Base-by-base conservation (phyloP, 2,113 vertebrate species). In the Seriola quinqueradiata region DNA sequence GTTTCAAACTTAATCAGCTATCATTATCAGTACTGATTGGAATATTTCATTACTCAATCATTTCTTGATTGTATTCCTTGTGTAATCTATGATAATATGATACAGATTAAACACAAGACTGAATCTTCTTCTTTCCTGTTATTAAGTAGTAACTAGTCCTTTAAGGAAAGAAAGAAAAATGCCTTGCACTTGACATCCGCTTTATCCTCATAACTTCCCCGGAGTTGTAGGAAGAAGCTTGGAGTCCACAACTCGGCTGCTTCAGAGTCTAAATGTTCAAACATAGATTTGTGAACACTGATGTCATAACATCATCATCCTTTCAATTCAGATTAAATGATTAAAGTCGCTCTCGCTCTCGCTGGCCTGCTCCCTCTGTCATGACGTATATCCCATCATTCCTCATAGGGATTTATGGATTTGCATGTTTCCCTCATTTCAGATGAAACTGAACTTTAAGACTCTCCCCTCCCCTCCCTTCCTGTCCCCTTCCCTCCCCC, bases 401-500 rank as follows among this genome's bases (percentile, higher is more conserved):
- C 79, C 80, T 61, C 12, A 0, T 8, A 40, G 75, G 86, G 87
- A 90, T 91, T 91, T 89, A 83, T 91, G 80, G 88, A 91, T 91
- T 91, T 92, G 82, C 86, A 84, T 86, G 73, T 83, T 91, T 82
- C 75, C 44, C 48, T 83, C 58, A 78, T 81, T 79, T 70, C 21
- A 58, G 28, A 75, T 76, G 46, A 80, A 72, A 81, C 46, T 79
- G 58, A 84, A 90, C 81, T 81, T 83, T 46, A 80, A 84, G 79
- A 85, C 75, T 52, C 50, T 6, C 50, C 4, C 12, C 7, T 25
- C 14, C 25, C 32, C 63, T 40, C 4, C 57, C 1, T 14, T 66
- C 46, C 32, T 23, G 23, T 48, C 48, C 34, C 28, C 34, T 36
- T 10, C 19, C 3, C 5, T 5, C n/a, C 64, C 32, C 28, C 25